Conservation (phyloP, 2,888 invertebrate species). For the Andrena hattorfiana region DNA sequence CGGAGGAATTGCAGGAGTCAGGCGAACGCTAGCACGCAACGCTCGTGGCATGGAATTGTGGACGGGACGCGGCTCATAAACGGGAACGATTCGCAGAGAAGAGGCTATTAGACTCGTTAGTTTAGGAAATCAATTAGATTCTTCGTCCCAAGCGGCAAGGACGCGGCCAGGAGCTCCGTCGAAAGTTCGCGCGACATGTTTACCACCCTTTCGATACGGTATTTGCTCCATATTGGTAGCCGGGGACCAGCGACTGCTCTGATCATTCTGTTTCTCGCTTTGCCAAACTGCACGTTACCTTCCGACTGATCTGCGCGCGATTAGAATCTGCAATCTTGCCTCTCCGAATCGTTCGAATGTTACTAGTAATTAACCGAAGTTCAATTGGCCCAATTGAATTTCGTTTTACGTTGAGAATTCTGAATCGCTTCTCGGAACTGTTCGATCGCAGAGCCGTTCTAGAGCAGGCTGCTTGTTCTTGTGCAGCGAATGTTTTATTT, state of each 20-base stretch:
- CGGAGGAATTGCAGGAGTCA: background rate
- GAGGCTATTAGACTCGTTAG: slow-evolving; percentile 43
- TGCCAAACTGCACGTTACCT: background rate
- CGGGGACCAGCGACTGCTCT: slow-evolving; percentile 19
- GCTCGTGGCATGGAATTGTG: slow-evolving; percentile 25
- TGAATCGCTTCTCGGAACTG: background rate
- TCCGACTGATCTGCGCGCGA: background rate
- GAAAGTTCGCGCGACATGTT: slow-evolving; percentile 31
- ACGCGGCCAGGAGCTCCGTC: slow-evolving; percentile 6
- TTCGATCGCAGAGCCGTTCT: background rate
- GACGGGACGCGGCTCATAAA: slow-evolving; percentile 27
- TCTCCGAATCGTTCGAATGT: background rate
- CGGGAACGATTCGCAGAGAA: slow-evolving; percentile 38
- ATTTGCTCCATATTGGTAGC: slow-evolving; percentile 29
- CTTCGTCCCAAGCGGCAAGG: slow-evolving; percentile 6
- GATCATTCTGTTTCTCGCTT: slow-evolving; percentile 47
- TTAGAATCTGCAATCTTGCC: background rate
- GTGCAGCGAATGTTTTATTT: slow-evolving; percentile 59
- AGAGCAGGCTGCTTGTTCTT: background rate
- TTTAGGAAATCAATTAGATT: slow-evolving; percentile 51
- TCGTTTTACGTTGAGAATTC: background rate
- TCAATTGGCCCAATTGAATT: background rate
- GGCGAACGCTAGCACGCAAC: background rate
- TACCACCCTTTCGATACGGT: slow-evolving; percentile 18
- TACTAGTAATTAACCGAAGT: background rate